A percentile compares a stretch with the other conserved stretches of the same genome.
Conservation (phyloP, 2,797 vertebrate species). For the Bothrops alternatus region DNA sequence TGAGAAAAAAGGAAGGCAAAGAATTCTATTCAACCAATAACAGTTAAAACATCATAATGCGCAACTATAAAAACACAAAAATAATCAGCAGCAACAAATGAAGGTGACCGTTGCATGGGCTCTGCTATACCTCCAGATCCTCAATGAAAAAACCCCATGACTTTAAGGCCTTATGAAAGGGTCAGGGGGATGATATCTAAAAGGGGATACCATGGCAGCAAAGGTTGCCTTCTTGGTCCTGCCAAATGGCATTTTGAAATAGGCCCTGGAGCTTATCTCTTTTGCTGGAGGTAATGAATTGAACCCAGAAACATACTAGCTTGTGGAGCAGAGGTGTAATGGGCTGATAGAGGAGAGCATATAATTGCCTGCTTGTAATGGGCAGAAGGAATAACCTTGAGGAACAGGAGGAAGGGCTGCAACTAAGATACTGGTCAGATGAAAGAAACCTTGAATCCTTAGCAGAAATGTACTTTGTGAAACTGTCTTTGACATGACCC, state of each 20-base stretch:
- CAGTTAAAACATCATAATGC: neutral
- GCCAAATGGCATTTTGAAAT: neutral
- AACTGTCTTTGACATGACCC: neutral
- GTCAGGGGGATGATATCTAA: neutral
- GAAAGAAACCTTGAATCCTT: neutral
- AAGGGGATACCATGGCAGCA: neutral
- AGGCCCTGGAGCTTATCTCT: neutral
- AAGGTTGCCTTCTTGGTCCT: neutral
- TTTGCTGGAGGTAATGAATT: neutral
- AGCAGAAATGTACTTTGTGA: neutral
- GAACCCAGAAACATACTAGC: neutral
- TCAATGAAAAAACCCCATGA: neutral
- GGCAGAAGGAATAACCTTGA: neutral
- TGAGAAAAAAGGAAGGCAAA: neutral
- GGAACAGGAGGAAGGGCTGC: neutral
- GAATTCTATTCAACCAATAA: neutral
- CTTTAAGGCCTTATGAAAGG: neutral
- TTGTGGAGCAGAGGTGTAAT: neutral
- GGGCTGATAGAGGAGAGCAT: neutral
- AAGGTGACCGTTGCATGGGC: neutral
- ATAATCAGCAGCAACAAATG: neutral
- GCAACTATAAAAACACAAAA: neutral
- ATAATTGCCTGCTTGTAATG: neutral
- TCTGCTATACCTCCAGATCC: neutral
- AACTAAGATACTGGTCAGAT: neutral